Evolutionary conservation across 1,140 invertebrate species (phyloP), one percentile per base, ranked within the genome.

Genomic region (Meteorus sp.): DNA sequence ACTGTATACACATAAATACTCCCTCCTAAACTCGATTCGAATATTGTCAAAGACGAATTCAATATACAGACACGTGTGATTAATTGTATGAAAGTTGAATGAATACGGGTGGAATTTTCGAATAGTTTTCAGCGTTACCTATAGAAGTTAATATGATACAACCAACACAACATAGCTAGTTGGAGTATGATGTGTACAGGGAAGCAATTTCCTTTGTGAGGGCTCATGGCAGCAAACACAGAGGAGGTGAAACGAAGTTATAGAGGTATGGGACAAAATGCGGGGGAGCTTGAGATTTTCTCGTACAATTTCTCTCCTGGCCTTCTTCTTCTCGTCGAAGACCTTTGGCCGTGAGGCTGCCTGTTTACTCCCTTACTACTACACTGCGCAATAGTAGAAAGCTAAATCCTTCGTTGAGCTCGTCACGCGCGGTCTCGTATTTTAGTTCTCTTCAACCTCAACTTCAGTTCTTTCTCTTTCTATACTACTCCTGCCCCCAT

Each of bases 241-340:
- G n/a, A 45, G 17, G 13, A 27, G 31, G 45, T 31, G 45, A 56
- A n/a, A 35, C 11, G 15, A 3, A 44, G 31, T 23, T 8, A 55
- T 11, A 39, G 20, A 53, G 41, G 29, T 27, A 20, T 13, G 17
- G 22, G 17, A 48, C 45, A 37, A n/a, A 6, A 31, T 33, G 50
- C 50, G 50, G 50, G 43, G 33, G 43, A 35, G 47, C 59, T 55
- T 39, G 51, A 45, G 27, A 48, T 58, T 53, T 51, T 48, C 44
- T 55, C 54, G 41, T 55, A 29, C 44, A 55, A 59, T 59, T 59
- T 58, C 61, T 62, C 54, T 63, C 43, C 35, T 63, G 57, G 61
- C 57, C 62, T 60, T 63, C 53, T 60, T 60, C 48, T 56, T 50
- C n/a, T 48, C 17, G 27, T 35, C 23, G 29, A 23, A 33, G 23